Conservation (phyloP, 2,888 invertebrate species). For the Orchesellides sinensis region DNA sequence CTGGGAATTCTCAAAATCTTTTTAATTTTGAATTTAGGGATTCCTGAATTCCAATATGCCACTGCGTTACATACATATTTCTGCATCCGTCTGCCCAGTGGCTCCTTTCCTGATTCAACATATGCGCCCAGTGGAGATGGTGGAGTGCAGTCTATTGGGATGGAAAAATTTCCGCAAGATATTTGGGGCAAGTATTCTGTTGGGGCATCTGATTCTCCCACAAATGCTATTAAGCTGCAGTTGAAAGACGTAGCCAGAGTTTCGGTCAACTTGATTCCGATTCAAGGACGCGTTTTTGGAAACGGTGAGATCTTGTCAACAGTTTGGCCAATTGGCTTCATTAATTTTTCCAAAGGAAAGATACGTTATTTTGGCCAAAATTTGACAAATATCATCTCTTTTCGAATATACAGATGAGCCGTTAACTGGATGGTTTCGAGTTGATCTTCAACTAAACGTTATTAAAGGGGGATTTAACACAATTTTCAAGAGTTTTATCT, state of each 20-base stretch:
- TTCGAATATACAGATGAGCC: not conserved
- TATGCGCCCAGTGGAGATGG: not conserved
- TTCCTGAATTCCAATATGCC: not conserved
- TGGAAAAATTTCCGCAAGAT: conserved; percentile 40
- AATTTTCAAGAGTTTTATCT: conserved; percentile 21
- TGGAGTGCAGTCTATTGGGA: not conserved
- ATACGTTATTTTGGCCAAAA: too few relatives aligned
- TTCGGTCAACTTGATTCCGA: not conserved
- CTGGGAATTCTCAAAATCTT: too few relatives aligned
- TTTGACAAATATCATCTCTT: not conserved
- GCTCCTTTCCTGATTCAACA: not conserved
- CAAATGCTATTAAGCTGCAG: not conserved
- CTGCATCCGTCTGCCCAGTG: conserved; percentile 21
- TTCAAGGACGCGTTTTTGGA: not conserved
- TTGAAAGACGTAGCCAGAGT: not conserved
- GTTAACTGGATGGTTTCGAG: conserved; percentile 21
- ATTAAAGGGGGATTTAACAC: not conserved
- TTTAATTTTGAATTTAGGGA: too few relatives aligned
- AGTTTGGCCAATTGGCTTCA: too few relatives aligned
- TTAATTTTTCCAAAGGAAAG: too few relatives aligned
- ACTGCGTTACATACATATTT: conserved; percentile 2
- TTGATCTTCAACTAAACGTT: not conserved
- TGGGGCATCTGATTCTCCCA: too few relatives aligned
- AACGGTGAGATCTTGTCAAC: too few relatives aligned
- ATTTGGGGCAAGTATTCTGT: conserved; percentile 34